Evolutionary conservation across 2,797 vertebrate species (phyloP).

Genomic region (Gymnoscopelus microlampas): DNA sequence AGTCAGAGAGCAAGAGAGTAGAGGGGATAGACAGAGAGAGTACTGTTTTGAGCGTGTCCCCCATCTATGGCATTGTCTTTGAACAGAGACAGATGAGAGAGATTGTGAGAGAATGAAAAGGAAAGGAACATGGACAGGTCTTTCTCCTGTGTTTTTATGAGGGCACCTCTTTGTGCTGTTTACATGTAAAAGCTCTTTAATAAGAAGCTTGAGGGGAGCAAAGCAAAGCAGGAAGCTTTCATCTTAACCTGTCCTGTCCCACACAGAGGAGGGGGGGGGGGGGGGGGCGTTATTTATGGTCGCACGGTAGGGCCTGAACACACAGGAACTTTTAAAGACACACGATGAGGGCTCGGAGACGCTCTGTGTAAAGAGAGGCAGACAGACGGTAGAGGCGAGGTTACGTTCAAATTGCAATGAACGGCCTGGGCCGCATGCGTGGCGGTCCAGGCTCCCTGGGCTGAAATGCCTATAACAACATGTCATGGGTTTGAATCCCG

Average conservation of each 20-base stretch:
- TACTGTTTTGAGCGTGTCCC: no score
- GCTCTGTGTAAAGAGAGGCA: conserved; percentile 4
- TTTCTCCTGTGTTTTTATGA: conserved; percentile 74
- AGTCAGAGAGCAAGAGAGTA: neutral
- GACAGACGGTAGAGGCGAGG: neutral
- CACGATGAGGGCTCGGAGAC: conserved; percentile 50
- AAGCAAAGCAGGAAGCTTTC: conserved; percentile 75
- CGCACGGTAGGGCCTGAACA: conserved; percentile 64
- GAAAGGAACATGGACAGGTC: conserved; percentile 31
- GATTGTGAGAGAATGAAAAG: conserved; percentile 40
- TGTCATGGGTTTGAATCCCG: no score
- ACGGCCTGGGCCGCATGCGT: no score
- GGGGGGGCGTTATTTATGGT: conserved; percentile 76
- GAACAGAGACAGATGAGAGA: conserved; percentile 25
- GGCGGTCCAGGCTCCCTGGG: no score
- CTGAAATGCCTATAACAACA: no score
- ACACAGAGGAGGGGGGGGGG: conserved; percentile 47
- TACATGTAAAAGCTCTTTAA: conserved; percentile 81
- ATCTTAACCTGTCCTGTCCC: conserved; percentile 76
- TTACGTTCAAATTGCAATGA: neutral
- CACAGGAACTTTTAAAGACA: conserved; percentile 60
- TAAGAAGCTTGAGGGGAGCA: conserved; percentile 72
- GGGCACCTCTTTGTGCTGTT: conserved; percentile 76
- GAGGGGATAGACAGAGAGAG: neutral
- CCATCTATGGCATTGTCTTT: no score